Percentiles rank a stretch among this genome's conserved stretches.
These are phyloP conservation scores for Montipora sp. DNA, from an alignment of 64 coral and sea anemone genomes.

Conservation along the genomic window DNA sequence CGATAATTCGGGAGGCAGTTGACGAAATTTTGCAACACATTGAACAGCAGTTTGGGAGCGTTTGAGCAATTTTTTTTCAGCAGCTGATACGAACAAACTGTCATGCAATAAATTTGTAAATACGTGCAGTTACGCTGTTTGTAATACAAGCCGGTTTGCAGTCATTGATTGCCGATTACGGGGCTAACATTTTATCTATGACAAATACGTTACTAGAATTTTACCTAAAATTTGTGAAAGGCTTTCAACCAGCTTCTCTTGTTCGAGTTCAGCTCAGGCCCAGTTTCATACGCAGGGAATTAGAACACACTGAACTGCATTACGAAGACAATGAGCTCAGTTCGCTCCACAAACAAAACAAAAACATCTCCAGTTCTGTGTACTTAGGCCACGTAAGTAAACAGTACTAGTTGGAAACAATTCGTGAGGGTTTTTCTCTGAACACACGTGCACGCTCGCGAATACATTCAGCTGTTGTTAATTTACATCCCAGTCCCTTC, in stretches of 20 bases:
- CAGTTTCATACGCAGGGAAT: background rate
- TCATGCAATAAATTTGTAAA: background rate
- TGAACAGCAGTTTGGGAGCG: background rate
- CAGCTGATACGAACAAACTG: background rate
- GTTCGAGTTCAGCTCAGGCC: background rate
- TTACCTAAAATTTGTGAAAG: background rate
- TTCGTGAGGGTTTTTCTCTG: background rate
- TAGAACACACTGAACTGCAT: background rate
- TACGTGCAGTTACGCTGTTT: background rate
- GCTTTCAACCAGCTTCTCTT: background rate
- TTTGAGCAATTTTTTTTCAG: background rate
- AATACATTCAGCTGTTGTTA: too few species aligned
- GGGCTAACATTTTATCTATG: slow-evolving; percentile 4
- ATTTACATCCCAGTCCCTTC: too few species aligned
- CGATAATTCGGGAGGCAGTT: background rate
- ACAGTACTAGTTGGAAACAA: background rate
- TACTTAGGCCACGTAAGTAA: background rate
- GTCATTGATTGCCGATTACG: background rate
- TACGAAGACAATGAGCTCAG: background rate
- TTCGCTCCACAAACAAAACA: background rate
- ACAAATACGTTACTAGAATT: background rate
- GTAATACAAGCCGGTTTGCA: background rate
- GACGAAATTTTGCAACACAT: background rate
- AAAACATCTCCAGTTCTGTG: background rate
- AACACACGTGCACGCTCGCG: too few species aligned